Base-by-base conservation (phyloP, 1,140 invertebrate genomes). In the Drosophila kohkoa region DNA sequence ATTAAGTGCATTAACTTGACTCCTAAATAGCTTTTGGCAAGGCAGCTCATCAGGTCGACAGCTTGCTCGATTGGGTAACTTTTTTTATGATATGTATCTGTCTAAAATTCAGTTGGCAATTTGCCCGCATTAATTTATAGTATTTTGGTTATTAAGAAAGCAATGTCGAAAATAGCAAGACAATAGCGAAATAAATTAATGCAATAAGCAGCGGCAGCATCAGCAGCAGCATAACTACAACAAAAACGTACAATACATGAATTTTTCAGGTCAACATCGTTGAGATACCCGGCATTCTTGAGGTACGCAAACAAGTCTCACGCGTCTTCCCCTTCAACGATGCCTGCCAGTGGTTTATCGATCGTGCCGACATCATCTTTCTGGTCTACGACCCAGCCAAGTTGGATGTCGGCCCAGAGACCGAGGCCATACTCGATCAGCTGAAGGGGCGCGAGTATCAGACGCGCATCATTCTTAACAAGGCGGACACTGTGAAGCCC, bases 331-430 rank as follows among this genome's bases (percentile, higher is more conserved):
- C 98, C 46, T 98, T 98, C 93, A 98, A 98, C 88, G 98, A 99
- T 86, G 98, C 97, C 20, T 98, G 97, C 89, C 98, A 99, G 92
- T 99, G 98, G 98, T 99, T 95, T 86, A 98, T 99, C 86, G 98
- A 99, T 92, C 95, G 98, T 70, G 98, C 98, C 8, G 98, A 99
- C 92, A 96, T 98, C 63, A 98, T 99, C 91, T 98, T 99, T 93
- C 94, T 99, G 49, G 96, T 99, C 3, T 99, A 99, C 91, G 98
- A 99, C 93, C 98, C 98, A 54, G 96, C 97, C 7, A 99, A 99
- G 93, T 94, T 99, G 70, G 98, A 99, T 92, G 97, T 99, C 62
- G 98, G 98, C 64, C 96, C 97, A 55, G 98, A 99, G 93, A 97
- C 98, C 55, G 97, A 98, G 94, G 97, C 97, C 69, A 97, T 98